Evolutionary conservation across 2,888 invertebrate genomes (phyloP).

Genomic region (Sicus ferrugineus): DNA sequence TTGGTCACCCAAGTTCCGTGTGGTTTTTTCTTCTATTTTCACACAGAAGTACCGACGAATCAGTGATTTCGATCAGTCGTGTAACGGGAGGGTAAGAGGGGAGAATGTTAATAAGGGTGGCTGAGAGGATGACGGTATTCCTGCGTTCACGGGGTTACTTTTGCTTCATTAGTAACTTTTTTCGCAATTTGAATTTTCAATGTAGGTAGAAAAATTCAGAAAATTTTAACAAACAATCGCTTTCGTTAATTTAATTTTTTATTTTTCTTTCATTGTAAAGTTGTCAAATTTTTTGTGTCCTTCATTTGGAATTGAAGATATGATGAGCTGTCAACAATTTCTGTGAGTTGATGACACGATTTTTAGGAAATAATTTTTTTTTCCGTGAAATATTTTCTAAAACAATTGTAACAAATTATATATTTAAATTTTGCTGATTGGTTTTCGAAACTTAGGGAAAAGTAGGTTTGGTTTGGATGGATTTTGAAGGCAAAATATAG

Average conservation of each 20-base stretch:
- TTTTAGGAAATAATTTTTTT: conserved; percentile 24
- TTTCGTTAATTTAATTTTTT: too few species aligned
- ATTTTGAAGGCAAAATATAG: too few species aligned
- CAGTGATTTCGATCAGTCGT: conserved; percentile 40
- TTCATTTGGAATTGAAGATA: too few species aligned
- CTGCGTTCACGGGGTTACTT: background rate
- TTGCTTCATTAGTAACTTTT: conserved; percentile 32
- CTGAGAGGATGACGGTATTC: too few species aligned
- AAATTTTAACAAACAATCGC: too few species aligned
- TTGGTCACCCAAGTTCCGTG: background rate
- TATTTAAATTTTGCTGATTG: conserved; percentile 41
- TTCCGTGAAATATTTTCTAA: background rate
- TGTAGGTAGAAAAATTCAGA: conserved; percentile 22
- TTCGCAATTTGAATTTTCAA: background rate
- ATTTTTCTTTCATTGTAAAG: too few species aligned
- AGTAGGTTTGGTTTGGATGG: too few species aligned
- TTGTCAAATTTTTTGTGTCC: too few species aligned
- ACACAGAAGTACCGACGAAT: conserved; percentile 32
- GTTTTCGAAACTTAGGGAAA: too few species aligned
- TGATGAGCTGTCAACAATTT: too few species aligned
- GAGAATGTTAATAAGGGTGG: background rate
- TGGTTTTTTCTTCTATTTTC: conserved; percentile 25
- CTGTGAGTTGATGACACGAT: too few species aligned
- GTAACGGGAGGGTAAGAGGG: background rate
- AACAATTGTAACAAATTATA: conserved; percentile 38